A percentile compares a stretch with the other conserved stretches of the same genome.
These are phyloP conservation scores for Monochamus alternatus DNA, from an alignment of 2,888 invertebrate species.

Conservation along the genomic window DNA sequence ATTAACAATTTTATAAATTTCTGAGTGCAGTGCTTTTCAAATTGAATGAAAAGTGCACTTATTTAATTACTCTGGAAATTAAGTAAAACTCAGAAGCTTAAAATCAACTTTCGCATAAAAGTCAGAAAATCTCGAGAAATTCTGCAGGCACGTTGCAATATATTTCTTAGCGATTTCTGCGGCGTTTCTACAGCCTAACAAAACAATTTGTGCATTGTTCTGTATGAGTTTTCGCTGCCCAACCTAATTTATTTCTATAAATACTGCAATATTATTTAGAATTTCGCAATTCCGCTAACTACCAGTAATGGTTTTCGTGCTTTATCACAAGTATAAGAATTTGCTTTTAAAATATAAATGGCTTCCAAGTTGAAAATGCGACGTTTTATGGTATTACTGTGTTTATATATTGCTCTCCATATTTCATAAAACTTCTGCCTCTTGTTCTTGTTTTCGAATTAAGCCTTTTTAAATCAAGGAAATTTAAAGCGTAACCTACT, in stretches of 20 bases:
- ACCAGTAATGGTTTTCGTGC: constrained; percentile 27
- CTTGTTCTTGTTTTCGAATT: constrained; percentile 13
- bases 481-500: constrained; percentile 8
- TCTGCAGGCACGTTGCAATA: constrained; percentile 3
- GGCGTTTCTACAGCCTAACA: constrained; percentile 1
- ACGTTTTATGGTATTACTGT: constrained; percentile 20
- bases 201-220: constrained; percentile 17
- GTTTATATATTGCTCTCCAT: constrained; percentile 19
- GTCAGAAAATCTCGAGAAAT: constrained; percentile 18
- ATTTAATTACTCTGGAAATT: constrained; percentile 13
- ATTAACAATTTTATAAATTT: not conserved
- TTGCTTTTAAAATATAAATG: constrained; percentile 22
- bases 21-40: not conserved
- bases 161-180: constrained; percentile 11
- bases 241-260: constrained; percentile 29
- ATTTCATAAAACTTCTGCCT: constrained; percentile 9
- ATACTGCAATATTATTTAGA: constrained; percentile 19
- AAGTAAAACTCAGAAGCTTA: constrained; percentile 21
- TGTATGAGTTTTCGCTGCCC: constrained; percentile 14
- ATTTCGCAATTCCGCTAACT: constrained; percentile 11
- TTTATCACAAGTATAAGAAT: constrained; percentile 26
- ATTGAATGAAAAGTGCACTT: constrained; percentile 16
- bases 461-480: constrained; percentile 7
- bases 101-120: constrained; percentile 5
- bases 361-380: constrained; percentile 15